Conservation (phyloP, 2,797 vertebrate genomes). For the Cuniculus paca region DNA sequence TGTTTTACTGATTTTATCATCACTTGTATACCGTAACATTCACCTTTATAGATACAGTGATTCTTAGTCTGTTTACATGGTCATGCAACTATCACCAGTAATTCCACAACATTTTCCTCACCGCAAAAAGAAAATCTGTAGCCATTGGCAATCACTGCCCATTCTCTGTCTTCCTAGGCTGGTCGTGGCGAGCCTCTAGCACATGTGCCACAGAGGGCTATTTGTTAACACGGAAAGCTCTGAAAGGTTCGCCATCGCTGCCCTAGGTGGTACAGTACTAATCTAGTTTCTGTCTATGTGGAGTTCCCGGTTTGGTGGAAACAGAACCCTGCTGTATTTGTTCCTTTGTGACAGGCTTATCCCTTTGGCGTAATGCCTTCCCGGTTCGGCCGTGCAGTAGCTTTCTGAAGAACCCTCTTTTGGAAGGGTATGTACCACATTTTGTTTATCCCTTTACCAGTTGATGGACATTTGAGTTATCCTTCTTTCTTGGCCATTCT, state of each 20-base stretch:
- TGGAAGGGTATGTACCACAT: background rate
- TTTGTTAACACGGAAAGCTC: background rate
- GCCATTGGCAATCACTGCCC: rapidly evolving
- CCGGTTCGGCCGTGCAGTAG: background rate
- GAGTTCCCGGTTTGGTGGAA: background rate
- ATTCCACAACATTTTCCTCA: background rate
- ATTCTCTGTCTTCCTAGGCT: background rate
- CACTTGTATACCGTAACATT: background rate
- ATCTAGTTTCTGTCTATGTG: background rate
- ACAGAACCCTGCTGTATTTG: background rate
- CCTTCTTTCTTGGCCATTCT: background rate
- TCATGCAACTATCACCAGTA: background rate
- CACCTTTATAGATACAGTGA: background rate
- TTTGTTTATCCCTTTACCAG: background rate
- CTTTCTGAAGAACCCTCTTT: background rate
- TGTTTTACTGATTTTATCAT: slow-evolving; percentile 17
- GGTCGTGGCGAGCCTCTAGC: background rate
- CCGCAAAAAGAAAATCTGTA: background rate
- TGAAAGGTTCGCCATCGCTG: background rate
- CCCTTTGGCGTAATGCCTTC: slow-evolving; percentile 13
- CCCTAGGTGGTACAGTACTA: background rate
- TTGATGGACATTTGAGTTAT: background rate
- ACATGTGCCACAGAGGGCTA: background rate
- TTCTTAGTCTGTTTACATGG: background rate
- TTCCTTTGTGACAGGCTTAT: slow-evolving; percentile 1